Evolutionary conservation across 2,113 vertebrate genomes (phyloP).

Genomic region (Rhipidura dahli): DNA sequence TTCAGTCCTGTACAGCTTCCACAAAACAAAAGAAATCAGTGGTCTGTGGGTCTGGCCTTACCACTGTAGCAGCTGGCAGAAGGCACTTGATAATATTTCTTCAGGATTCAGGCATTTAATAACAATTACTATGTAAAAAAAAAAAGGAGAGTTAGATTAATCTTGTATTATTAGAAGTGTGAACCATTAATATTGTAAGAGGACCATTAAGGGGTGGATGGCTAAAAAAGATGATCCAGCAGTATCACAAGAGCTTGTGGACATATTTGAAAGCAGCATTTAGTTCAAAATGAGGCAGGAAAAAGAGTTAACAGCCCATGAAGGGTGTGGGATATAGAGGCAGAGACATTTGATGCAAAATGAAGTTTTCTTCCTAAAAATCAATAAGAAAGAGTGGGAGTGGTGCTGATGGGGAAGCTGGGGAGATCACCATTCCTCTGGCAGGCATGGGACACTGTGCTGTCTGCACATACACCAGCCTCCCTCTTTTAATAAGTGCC

Average conservation of each 20-base stretch:
- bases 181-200: background rate
- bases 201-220: background rate
- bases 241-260: background rate
- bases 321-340: background rate
- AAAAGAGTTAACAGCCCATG: background rate
- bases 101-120: background rate
- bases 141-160: background rate
- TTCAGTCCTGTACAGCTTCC: background rate
- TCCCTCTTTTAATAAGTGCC: background rate
- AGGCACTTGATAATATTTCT: background rate
- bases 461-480: background rate
- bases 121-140: background rate
- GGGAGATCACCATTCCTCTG: background rate
- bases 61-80: background rate
- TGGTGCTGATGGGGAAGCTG: background rate
- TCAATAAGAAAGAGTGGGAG: background rate
- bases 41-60: background rate
- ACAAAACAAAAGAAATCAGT: background rate
- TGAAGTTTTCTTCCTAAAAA: background rate
- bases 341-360: rapidly evolving
- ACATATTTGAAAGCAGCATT: background rate
- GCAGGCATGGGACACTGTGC: rapidly evolving
- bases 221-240: background rate
- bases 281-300: background rate
- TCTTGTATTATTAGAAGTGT: background rate